Conservation (phyloP, 2,113 vertebrate genomes). For the Gorsachius goisagi region DNA sequence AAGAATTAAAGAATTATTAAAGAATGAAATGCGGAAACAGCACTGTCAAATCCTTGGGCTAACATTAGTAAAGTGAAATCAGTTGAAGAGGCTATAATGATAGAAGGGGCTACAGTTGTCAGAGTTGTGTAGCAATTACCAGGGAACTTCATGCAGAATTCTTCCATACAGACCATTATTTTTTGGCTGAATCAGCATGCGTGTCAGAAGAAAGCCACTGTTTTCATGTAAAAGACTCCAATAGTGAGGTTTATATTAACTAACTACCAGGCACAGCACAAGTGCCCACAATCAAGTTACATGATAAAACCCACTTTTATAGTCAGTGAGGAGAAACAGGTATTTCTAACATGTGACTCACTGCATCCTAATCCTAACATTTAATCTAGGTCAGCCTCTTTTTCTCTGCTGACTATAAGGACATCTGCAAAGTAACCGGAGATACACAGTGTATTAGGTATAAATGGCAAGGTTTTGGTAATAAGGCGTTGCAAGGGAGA, state of each 20-base stretch:
- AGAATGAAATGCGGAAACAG: not conserved
- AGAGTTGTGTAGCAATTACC: not conserved
- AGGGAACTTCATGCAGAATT: not conserved
- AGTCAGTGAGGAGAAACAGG: not conserved
- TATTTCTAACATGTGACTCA: not conserved
- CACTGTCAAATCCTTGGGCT: not conserved
- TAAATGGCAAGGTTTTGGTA: not conserved
- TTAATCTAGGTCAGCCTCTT: not conserved
- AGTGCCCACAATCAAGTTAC: not conserved
- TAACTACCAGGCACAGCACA: not conserved
- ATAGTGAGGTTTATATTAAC: not conserved
- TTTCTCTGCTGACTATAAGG: not conserved
- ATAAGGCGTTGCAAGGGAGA: not conserved
- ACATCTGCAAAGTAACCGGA: not conserved
- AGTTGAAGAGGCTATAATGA: not conserved
- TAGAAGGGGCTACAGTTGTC: not conserved
- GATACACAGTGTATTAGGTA: not conserved
- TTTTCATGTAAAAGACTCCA: not conserved
- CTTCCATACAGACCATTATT: not conserved
- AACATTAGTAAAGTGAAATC: not conserved
- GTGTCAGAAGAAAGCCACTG: not conserved
- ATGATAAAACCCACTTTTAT: not conserved
- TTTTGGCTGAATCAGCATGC: not conserved
- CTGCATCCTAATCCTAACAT: not conserved
- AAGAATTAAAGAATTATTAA: not conserved